Evolutionary conservation across 37 sponge, comb jelly and placozoan genomes (phyloP), one percentile per base, ranked within the genome.

Genomic region (Agelas oroides): DNA sequence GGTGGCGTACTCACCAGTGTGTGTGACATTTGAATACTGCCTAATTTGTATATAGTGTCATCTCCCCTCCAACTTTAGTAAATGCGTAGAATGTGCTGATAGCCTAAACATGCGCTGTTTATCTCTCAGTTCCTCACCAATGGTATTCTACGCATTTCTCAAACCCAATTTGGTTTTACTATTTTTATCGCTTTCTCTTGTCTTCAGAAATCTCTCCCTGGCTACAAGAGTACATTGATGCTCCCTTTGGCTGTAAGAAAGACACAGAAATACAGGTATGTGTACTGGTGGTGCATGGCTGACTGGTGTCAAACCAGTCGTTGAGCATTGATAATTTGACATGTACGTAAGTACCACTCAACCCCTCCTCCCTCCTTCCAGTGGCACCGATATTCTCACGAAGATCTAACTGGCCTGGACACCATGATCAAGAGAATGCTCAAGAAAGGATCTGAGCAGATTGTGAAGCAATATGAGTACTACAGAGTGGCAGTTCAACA

Each of bases 371-470:
- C n/a, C n/a, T n/a, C n/a, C 28, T 46, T n/a, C 73, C 73, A 92
- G 96, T 95, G 89, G 89, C 65, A 82, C 17, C 39, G 23, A 61
- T 92, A 83, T 37, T 66, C 81, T 0, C 67, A 65, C 24, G 91
- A 97, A 32, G 94, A 97, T 11, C 83, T 97, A 18, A 87, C 90
- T 1, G 88, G 76, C 31, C 78, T 76, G 74, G 87, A 93, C 70
- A 92, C 93, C 11, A 95, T 95, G 91, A 65, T 95, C 24, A 77
- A 84, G 55, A 70, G 93, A 40, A 86, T 97, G 73, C 79, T 88
- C 39, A 97, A 92, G 91, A 92, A 97, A 74, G 95, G 82, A 1
- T 83, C 84, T 31, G 92, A 94, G 67, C 90, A 92, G 27, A 55
- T 94, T 15, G 85, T 97, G 54, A 92, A 84, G 64, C 68, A 84